phyloP scores from a whole-genome alignment of 92 coral and sea anemone genomes.

The Phenganax subtilis region DNA sequence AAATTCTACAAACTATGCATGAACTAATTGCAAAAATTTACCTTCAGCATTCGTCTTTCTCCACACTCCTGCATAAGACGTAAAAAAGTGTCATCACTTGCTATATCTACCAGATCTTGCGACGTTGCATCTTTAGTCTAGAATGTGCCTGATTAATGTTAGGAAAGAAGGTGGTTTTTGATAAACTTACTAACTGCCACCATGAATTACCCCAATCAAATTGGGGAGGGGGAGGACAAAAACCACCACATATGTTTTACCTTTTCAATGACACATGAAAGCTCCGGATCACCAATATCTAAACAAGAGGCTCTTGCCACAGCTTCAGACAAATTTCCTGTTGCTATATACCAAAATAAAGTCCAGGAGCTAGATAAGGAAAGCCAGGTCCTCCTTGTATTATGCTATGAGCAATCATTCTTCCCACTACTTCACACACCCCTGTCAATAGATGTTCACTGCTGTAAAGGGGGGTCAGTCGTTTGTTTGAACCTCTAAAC shows the following conservation, averaged over 20 bases:
- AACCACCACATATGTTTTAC: background rate
- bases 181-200: too few relatives aligned
- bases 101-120: slow-evolving; percentile 37
- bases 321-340: slow-evolving; percentile 48
- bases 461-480: slow-evolving; percentile 50
- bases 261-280: slow-evolving; percentile 41
- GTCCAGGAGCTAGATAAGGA: slow-evolving; percentile 58
- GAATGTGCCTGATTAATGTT: background rate
- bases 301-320: slow-evolving; percentile 41
- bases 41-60: slow-evolving; percentile 39
- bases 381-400: slow-evolving; percentile 64
- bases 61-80: slow-evolving; percentile 52
- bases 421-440: slow-evolving; percentile 51
- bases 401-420: slow-evolving; percentile 57
- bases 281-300: slow-evolving; percentile 41
- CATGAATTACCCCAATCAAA: background rate
- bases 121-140: slow-evolving; percentile 46
- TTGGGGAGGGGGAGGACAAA: background rate
- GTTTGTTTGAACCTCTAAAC: slow-evolving; percentile 39
- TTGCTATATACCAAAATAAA: slow-evolving; percentile 39
- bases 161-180: background rate
- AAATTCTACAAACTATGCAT: too few relatives aligned
- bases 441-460: slow-evolving; percentile 56
- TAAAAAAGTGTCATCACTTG: slow-evolving; percentile 42
- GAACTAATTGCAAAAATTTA: slow-evolving; percentile 22